phyloP scores from a whole-genome alignment of 30 jellyfish, hydroid and myxozoan species.

The Cassiopea andromeda region DNA sequence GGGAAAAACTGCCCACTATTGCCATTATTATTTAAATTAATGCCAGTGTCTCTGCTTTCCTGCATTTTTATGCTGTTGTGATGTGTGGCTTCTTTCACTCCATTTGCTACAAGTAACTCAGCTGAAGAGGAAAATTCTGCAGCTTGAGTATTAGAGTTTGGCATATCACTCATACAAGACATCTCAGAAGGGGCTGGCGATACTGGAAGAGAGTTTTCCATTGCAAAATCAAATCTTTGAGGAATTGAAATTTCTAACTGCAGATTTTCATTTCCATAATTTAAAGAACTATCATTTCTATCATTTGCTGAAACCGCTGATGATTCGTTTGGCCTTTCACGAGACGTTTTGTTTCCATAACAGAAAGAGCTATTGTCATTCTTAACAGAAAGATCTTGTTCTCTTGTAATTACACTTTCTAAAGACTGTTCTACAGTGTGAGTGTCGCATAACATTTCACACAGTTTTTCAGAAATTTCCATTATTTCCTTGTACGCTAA shows the following conservation, averaged over 20 bases:
- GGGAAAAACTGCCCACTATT: too few relatives aligned
- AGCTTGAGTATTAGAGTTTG: not conserved
- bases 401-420: not conserved
- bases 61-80: too few relatives aligned
- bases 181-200: conserved; percentile 1
- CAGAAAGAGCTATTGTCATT: not conserved
- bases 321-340: not conserved
- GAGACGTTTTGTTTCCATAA: not conserved
- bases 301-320: not conserved
- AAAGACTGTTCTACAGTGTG: not conserved
- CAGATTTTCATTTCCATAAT: not conserved
- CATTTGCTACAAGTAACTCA: too few relatives aligned
- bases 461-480: conserved; percentile 17
- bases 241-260: not conserved
- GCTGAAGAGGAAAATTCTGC: too few relatives aligned
- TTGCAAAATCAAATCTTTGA: not conserved
- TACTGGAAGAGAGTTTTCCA: not conserved
- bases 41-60: too few relatives aligned
- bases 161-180: not conserved
- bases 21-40: too few relatives aligned
- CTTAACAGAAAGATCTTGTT: not conserved
- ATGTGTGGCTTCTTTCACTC: too few relatives aligned
- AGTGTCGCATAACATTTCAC: conserved; percentile 13
- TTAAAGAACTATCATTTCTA: not conserved
- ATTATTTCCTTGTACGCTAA: conserved; percentile 40